phyloP scores from a whole-genome alignment of 2,888 invertebrate species.

The Diogma glabrata region DNA sequence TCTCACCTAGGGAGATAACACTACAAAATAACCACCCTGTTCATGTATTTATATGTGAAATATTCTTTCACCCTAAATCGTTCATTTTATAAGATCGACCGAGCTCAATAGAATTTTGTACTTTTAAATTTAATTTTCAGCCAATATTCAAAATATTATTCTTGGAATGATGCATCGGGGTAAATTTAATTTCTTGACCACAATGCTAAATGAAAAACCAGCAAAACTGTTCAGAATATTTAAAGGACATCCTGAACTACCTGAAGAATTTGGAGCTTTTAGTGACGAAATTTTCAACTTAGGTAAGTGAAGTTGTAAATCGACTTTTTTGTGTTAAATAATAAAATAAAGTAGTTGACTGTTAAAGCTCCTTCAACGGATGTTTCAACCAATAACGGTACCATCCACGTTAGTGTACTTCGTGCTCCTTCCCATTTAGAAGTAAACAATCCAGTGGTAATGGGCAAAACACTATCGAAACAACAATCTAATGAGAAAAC shows the following conservation, averaged over 20 bases:
- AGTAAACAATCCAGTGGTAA: slow-evolving; percentile 87
- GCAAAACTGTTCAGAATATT: slow-evolving; percentile 84
- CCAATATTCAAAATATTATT: slow-evolving; percentile 61
- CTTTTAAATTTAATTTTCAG: slow-evolving; percentile 34
- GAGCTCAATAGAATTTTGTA: slow-evolving; percentile 8
- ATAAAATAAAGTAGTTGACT: no score
- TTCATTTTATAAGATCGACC: no score
- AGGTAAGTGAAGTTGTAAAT: no score
- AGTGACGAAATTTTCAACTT: slow-evolving; percentile 93
- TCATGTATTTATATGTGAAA: no score
- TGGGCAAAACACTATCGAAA: slow-evolving; percentile 84
- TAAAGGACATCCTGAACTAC: slow-evolving; percentile 79
- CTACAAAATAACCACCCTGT: no score
- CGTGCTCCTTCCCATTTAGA: slow-evolving; percentile 97
- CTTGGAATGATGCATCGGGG: slow-evolving; percentile 92
- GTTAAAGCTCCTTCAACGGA: no score
- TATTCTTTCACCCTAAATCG: no score
- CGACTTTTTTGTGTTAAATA: no score
- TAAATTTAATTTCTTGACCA: slow-evolving; percentile 75
- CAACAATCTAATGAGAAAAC: slow-evolving; percentile 42
- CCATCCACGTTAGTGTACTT: slow-evolving; percentile 68
- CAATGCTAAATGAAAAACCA: slow-evolving; percentile 72
- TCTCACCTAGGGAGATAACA: no score
- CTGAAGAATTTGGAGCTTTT: slow-evolving; percentile 57
- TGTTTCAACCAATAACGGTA: no score